Evolutionary conservation across 1,140 invertebrate genomes (phyloP).

Genomic region (Scaptodrosophila lebanonensis): DNA sequence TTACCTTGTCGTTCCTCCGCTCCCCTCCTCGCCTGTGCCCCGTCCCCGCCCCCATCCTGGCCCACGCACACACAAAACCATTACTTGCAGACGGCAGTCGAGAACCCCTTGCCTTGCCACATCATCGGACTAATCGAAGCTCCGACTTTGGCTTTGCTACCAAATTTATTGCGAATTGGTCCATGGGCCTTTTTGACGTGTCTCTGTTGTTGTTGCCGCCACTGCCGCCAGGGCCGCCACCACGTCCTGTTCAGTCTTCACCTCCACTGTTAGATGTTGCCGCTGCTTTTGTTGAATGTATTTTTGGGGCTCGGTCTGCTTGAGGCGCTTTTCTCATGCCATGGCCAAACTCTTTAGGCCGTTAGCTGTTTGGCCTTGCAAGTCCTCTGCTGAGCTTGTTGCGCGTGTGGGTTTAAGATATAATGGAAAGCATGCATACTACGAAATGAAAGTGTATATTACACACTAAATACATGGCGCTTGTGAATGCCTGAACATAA

Average conservation of each 20-base stretch:
- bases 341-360: conserved; percentile 3
- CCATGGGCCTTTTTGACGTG: no score
- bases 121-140: conserved; percentile 56
- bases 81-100: no score
- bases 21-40: no score
- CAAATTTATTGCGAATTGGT: conserved; percentile 59
- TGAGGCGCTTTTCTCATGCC: conserved; percentile 17
- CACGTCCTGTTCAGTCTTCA: conserved; percentile 25
- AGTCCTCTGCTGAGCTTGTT: conserved; percentile 55
- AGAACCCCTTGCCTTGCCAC: conserved; percentile 8
- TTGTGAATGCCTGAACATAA: no score
- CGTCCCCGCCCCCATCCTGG: no score
- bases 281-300: no score
- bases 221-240: background rate
- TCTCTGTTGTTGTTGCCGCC: conserved; percentile 5
- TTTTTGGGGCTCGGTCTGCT: conserved; percentile 29
- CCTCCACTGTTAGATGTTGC: conserved; percentile 49
- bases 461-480: background rate
- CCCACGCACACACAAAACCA: no score
- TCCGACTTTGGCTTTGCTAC: conserved; percentile 29
- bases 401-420: conserved; percentile 53
- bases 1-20: no score
- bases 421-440: conserved; percentile 12
- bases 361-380: conserved; percentile 61
- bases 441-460: conserved; percentile 11